Percentiles rank a stretch among this genome's conserved stretches.
phyloP scores from a whole-genome alignment of 2,888 invertebrate genomes.

The Agrochola litura region DNA sequence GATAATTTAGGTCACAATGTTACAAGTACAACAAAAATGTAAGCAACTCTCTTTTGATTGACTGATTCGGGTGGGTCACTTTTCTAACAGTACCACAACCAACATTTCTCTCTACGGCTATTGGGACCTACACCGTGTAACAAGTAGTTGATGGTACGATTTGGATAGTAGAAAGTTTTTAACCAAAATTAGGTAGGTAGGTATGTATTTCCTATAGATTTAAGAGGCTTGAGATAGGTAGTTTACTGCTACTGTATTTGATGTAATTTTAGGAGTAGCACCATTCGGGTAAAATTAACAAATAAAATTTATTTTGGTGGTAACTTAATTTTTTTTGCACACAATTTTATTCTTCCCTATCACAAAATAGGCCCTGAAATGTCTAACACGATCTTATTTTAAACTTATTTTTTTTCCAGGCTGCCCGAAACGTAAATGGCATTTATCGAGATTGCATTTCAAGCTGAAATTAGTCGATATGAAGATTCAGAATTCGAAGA shows the following conservation, averaged over 20 bases:
- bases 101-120: not conserved
- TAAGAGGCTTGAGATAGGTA: not conserved
- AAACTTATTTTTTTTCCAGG: constrained; percentile 16
- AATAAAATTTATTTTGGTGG: not conserved
- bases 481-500: constrained; percentile 87
- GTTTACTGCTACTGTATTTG: not conserved
- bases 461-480: constrained; percentile 85
- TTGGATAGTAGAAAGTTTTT: constrained; percentile 25
- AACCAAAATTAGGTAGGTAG: constrained; percentile 1
- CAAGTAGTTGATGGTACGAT: constrained; percentile 22
- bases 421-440: constrained; percentile 70
- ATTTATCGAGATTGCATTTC: constrained; percentile 85
- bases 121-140: constrained; percentile 5
- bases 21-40: constrained; percentile 9
- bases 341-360: not conserved
- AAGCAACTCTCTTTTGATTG: constrained; percentile 14
- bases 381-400: not conserved
- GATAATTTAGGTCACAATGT: not conserved
- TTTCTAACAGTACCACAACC: not conserved
- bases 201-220: not conserved
- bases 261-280: not conserved
- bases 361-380: not conserved
- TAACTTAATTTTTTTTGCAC: not conserved
- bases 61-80: constrained; percentile 20
- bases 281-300: too few relatives aligned